These are phyloP conservation scores for Patella ulyssiponensis DNA, from an alignment of 2,888 invertebrate genomes.

Conservation along the genomic window DNA sequence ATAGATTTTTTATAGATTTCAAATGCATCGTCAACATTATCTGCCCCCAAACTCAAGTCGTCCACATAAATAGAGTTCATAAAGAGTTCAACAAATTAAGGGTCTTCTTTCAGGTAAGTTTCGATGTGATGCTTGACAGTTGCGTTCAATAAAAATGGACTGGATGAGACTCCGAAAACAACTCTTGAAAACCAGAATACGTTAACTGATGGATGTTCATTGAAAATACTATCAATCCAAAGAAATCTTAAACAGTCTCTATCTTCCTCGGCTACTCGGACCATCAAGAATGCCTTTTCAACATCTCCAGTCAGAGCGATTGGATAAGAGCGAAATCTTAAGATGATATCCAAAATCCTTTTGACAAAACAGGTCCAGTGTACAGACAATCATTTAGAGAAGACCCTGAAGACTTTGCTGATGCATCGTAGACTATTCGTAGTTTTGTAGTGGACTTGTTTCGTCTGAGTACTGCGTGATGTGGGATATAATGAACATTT, in stretches of 20 bases:
- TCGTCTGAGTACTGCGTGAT: neutral
- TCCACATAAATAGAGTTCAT: neutral
- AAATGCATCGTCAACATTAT: neutral
- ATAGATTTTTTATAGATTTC: neutral
- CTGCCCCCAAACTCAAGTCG: neutral
- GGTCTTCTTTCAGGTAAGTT: neutral
- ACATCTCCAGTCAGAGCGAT: neutral
- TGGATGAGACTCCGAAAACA: neutral
- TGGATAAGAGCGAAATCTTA: conserved; percentile 6
- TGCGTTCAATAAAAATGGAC: conserved; percentile 4
- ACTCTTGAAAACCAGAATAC: neutral
- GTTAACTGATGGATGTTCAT: neutral
- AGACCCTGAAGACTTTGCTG: neutral
- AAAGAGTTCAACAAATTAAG: neutral
- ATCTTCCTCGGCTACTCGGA: neutral
- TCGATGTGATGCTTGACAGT: neutral
- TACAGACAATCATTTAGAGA: neutral
- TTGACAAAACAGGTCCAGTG: neutral
- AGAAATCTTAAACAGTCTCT: neutral
- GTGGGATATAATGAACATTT: neutral
- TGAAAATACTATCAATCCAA: neutral
- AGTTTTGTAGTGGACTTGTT: neutral
- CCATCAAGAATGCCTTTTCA: neutral
- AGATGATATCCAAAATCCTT: neutral
- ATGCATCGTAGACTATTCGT: neutral